Conservation (phyloP, 1,140 invertebrate species). For the Venturia canescens region DNA sequence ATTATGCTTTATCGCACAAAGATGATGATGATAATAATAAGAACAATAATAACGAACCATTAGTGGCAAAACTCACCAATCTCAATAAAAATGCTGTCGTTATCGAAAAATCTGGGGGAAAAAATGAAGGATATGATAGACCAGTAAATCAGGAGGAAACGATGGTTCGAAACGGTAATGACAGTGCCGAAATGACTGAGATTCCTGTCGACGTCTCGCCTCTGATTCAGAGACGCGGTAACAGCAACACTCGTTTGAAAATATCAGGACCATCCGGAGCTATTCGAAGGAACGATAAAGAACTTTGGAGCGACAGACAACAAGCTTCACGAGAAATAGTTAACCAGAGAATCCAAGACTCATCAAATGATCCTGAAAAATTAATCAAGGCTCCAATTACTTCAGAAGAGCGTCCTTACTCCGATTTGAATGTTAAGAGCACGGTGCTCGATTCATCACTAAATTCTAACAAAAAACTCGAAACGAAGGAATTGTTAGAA, state of each 20-base stretch:
- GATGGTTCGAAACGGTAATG: background rate
- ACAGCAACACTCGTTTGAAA: too few relatives aligned
- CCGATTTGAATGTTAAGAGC: background rate
- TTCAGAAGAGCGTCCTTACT: background rate
- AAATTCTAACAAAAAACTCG: background rate
- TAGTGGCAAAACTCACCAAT: background rate
- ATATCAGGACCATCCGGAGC: too few relatives aligned
- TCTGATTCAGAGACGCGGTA: too few relatives aligned
- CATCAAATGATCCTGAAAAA: background rate
- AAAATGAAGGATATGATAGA: conserved; percentile 4
- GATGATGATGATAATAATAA: background rate
- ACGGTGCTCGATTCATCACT: background rate
- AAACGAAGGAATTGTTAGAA: background rate
- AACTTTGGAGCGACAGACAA: too few relatives aligned
- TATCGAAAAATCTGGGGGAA: background rate
- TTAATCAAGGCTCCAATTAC: background rate
- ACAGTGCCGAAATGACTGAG: background rate
- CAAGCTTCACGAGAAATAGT: too few relatives aligned
- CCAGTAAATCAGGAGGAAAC: background rate
- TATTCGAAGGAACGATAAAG: too few relatives aligned
- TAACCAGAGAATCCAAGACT: background rate
- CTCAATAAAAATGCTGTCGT: background rate
- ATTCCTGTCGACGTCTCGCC: background rate
- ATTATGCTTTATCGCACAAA: background rate
- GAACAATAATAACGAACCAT: conserved; percentile 12